These are phyloP conservation scores for Syngnathoides biaculeatus DNA, from an alignment of 2,113 vertebrate species.

Conservation along the genomic window DNA sequence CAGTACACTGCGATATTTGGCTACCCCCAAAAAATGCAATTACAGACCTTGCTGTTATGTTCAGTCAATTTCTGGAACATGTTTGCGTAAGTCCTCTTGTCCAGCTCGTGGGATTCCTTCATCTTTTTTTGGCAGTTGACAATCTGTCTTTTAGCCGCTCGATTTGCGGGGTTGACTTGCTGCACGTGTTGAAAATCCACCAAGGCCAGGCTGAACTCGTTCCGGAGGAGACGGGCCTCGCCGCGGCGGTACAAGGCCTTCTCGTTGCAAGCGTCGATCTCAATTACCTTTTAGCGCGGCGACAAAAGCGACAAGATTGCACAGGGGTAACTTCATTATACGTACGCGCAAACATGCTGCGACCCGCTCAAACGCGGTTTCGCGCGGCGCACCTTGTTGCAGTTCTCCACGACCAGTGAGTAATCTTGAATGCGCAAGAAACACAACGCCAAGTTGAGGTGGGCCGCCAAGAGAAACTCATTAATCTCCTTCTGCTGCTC, in stretches of 20 bases:
- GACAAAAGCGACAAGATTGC: neutral
- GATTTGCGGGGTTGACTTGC: constrained; percentile 86
- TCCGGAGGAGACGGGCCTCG: constrained; percentile 83
- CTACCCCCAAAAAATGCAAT: neutral
- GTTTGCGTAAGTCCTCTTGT: constrained; percentile 90
- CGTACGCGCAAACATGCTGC: neutral
- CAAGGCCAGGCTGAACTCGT: constrained; percentile 86
- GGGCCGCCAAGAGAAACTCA: constrained; percentile 79
- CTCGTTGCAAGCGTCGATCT: constrained; percentile 84
- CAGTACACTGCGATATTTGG: too few relatives aligned
- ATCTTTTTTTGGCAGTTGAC: constrained; percentile 84
- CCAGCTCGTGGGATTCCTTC: constrained; percentile 87
- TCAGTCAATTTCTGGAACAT: constrained; percentile 98
- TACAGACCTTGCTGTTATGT: constrained; percentile 84
- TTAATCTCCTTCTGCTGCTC: constrained; percentile 81
- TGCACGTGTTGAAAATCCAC: constrained; percentile 87
- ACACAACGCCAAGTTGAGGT: constrained; percentile 93
- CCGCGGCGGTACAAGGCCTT: constrained; percentile 91
- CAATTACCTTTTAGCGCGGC: constrained; percentile 79
- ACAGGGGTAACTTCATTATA: neutral
- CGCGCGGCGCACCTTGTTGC: constrained; percentile 81
- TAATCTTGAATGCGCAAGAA: constrained; percentile 86
- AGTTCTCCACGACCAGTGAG: constrained; percentile 84
- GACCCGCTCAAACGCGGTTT: neutral
- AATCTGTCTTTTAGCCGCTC: constrained; percentile 84